Evolutionary conservation across 1,140 invertebrate species (phyloP), one percentile per base, ranked within the genome.

Genomic region (Melitaea cinxia): DNA sequence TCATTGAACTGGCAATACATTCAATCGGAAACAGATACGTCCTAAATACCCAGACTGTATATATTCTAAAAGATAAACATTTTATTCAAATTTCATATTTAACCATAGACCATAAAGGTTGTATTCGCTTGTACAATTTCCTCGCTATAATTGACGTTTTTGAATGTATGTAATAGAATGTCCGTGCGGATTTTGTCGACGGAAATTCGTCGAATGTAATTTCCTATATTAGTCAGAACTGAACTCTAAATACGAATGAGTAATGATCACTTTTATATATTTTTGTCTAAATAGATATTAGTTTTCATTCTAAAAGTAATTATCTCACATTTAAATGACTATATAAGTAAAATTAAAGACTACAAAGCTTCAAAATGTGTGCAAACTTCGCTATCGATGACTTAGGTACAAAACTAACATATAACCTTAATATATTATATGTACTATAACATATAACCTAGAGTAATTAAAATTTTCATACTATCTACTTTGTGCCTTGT

Each of bases 1-100:
- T 47, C 30, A 59, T 49, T 59, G 26, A 59, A 28, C 39, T 19
- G 33, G 49, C n/a, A 55, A 67, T 67, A 67, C 35, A 54, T 62
- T 54, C 57, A 52, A 61, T 62, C 65, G 58, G 65, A 68, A 68
- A 68, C 62, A 68, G 65, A 62, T 67, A 61, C 53, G 52, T 62
- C 53, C 53, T 6, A 39, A 15, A 28, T 61, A 62, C 62, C 57
- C 55, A 19, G 37, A 62, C 59, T 52, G 3, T 26, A 23, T 35
- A 47, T 19, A 21, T 17, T 21, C 19, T 12, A 47, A 12, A 12
- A 12, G 23, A 12, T 4, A 23, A 47, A 47, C n/a, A 47, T 47
- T 47, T 47, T 2, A 47, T 47, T 12, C 42, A 23, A 47, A 21
- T 21, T 24, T 47, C 42, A 23, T 47, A 47, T 23, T 47, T 47